Evolutionary conservation across 2,797 vertebrate genomes (phyloP), one percentile per base, ranked within the genome.

Genomic region (Distichodus sexfasciatus): DNA sequence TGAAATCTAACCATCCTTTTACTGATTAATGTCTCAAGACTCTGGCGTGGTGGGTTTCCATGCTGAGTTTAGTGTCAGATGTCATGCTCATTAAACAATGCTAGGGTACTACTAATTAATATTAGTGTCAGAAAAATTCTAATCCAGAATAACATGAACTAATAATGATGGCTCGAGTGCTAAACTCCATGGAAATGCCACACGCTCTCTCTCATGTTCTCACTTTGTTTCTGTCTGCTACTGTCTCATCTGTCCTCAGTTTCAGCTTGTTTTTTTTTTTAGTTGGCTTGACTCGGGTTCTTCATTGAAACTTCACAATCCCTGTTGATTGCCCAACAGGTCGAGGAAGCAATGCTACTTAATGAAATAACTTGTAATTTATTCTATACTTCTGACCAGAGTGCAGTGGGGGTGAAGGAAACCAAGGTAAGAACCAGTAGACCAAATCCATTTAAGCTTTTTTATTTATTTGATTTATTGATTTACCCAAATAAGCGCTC

Each of bases 371-470:
- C 91, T 78, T 93, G 86, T 91, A 87, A 92, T 89, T 85, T 92
- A 90, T 95, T 93, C 88, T 90, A 86, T 93, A 91, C 85, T 86
- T 90, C 91, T 90, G 91, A 92, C 90, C 91, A 92, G 91, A 92
- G 90, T 88, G 88, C 87, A 81, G 90, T 87, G 78, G 90, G 89
- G 86, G 88, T 90, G 85, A 89, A 90, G 82, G 90, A 92, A 81
- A 76, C 86, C 81, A 91, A 91, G 91, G 91, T 92, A 82, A 85
- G 88, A 84, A 48, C 41, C 63, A 36, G 66, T 51, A 57, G 48
- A 76, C 48, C 66, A 71, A 72, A 69, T 47, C 43, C 72, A 73
- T 71, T 55, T 59, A 75, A 72, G 62, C 51, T 72, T 54, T 59
- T 54, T 26, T 35, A 2, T 57, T 40, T 11, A 10, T 54, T 43